Conservation (phyloP, 2,797 vertebrate species). For the Lagothrix lagotricha region DNA sequence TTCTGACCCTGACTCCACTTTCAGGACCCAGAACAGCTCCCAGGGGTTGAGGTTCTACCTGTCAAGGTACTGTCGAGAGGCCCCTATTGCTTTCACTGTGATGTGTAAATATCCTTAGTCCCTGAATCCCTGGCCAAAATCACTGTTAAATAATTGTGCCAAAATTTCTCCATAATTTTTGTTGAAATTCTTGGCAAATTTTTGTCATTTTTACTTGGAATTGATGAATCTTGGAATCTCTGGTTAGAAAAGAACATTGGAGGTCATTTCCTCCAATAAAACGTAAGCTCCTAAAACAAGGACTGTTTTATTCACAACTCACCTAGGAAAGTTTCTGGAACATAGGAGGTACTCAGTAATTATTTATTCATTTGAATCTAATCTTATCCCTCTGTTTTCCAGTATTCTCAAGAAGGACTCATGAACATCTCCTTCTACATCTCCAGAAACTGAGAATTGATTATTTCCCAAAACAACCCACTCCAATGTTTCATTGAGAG, state of each 20-base stretch:
- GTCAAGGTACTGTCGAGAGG: background rate
- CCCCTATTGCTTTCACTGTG: background rate
- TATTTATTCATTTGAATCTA: background rate
- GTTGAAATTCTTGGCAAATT: background rate
- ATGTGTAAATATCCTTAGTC: background rate
- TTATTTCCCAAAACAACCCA: background rate
- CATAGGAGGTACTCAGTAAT: background rate
- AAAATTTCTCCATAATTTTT: background rate
- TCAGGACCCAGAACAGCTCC: background rate
- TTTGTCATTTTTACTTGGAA: background rate
- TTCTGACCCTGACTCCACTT: background rate
- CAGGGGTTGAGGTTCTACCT: background rate
- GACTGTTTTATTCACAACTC: background rate
- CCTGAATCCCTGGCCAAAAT: background rate
- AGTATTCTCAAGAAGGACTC: background rate
- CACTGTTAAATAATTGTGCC: background rate
- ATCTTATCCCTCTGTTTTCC: background rate
- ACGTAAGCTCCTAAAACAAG: background rate
- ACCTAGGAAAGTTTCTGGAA: background rate
- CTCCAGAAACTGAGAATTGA: background rate
- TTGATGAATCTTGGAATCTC: background rate
- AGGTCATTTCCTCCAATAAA: background rate
- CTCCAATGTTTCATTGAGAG: background rate
- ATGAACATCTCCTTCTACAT: background rate
- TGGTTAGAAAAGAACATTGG: background rate